Evolutionary conservation across 1,140 invertebrate genomes (phyloP).

Genomic region (Aphelenchoides avenae): DNA sequence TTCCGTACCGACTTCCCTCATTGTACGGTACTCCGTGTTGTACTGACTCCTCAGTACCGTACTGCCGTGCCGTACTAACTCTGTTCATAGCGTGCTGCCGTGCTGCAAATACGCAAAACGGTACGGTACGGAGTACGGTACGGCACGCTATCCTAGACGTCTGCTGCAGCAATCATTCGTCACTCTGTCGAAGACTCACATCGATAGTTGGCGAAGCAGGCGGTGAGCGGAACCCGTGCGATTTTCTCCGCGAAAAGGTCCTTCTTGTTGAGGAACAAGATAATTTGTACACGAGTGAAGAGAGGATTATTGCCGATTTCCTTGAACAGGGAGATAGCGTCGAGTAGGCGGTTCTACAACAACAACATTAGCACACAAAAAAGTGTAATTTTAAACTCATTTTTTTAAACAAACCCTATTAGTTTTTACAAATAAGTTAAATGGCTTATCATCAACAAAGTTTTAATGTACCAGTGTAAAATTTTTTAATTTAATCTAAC

Average conservation of each 20-base stretch:
- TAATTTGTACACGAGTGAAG: slow-evolving; percentile 98
- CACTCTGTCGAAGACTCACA: slow-evolving; percentile 66
- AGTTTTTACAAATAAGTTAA: too few relatives aligned
- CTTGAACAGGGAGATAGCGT: slow-evolving; percentile 97
- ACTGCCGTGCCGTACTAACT: too few relatives aligned
- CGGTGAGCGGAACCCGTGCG: slow-evolving; percentile 97
- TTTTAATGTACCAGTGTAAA: too few relatives aligned
- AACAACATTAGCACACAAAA: too few relatives aligned
- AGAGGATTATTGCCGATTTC: slow-evolving; percentile 99
- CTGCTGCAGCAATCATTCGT: not conserved
- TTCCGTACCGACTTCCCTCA: too few relatives aligned
- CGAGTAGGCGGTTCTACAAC: slow-evolving; percentile 97
- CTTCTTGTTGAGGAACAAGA: slow-evolving; percentile 98
- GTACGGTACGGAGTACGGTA: not conserved
- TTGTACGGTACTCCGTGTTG: too few relatives aligned
- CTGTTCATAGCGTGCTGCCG: not conserved
- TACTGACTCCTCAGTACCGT: too few relatives aligned
- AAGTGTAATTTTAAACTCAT: too few relatives aligned
- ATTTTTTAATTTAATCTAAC: too few relatives aligned
- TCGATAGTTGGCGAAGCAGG: slow-evolving; percentile 99
- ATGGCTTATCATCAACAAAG: too few relatives aligned
- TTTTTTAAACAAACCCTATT: too few relatives aligned
- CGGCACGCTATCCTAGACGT: not conserved
- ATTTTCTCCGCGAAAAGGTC: slow-evolving; percentile 99
- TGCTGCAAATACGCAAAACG: not conserved